Conservation (phyloP, 2,797 vertebrate species). For the Sebastes wilsoni region DNA sequence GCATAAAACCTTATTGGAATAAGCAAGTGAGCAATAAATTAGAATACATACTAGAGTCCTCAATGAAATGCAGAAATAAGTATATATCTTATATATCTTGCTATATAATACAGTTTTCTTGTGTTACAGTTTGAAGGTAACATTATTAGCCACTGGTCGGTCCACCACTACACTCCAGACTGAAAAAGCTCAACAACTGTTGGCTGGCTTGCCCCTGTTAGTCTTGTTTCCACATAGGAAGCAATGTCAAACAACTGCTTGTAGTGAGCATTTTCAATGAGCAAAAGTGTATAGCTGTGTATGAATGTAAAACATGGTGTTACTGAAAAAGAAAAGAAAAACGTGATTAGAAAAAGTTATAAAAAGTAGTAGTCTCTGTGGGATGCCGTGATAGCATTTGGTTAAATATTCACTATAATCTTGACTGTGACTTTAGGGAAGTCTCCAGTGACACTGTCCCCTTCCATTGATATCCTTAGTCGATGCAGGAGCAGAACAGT, state of each 20-base stretch:
- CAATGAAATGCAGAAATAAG: background rate
- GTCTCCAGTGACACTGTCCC: conserved; percentile 11
- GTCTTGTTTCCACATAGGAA: too few species aligned
- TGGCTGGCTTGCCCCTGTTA: background rate
- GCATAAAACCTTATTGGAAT: background rate
- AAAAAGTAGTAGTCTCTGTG: background rate
- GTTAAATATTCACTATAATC: conserved; percentile 20
- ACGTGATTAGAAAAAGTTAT: background rate
- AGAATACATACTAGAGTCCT: background rate
- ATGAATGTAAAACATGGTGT: background rate
- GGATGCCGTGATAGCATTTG: background rate
- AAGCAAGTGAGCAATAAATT: background rate
- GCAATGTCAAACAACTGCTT: too few species aligned
- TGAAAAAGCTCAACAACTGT: background rate
- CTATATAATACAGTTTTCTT: background rate
- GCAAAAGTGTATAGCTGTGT: background rate
- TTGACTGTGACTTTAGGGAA: conserved; percentile 8
- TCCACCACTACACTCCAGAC: background rate
- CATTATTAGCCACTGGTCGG: background rate
- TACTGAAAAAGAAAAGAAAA: background rate
- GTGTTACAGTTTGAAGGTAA: background rate
- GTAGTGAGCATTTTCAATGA: too few species aligned
- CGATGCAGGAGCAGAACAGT: conserved; percentile 23
- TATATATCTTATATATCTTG: background rate
- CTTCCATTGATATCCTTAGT: conserved; percentile 29